Percentiles rank a stretch among this genome's conserved stretches.
Conservation (phyloP, 2,113 vertebrate species). For the Cettia cetti region DNA sequence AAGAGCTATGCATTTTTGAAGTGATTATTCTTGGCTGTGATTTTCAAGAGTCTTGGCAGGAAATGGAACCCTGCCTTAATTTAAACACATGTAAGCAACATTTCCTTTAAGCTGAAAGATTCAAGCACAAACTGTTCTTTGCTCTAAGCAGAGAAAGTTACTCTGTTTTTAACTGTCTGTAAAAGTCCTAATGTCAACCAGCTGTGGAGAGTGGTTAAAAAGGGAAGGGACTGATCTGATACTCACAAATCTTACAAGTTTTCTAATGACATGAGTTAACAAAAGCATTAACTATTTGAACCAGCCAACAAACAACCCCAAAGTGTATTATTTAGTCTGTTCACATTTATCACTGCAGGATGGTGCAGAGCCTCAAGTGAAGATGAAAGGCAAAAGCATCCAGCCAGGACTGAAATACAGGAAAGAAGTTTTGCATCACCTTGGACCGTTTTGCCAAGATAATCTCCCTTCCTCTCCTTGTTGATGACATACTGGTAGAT, state of each 20-base stretch:
- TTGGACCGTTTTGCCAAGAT: constrained; percentile 96
- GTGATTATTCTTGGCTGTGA: neutral
- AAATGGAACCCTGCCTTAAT: neutral
- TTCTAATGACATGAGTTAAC: neutral
- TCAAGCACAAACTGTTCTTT: constrained; percentile 7
- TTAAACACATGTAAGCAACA: neutral
- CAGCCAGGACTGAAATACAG: neutral
- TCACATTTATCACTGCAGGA: neutral
- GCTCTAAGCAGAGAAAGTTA: neutral
- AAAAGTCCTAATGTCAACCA: neutral
- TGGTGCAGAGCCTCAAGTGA: neutral
- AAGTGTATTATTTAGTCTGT: neutral
- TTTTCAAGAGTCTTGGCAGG: constrained; percentile 1
- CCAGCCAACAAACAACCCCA: neutral
- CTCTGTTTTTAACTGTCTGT: neutral
- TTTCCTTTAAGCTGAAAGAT: neutral
- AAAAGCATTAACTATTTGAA: neutral
- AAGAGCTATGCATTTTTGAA: neutral
- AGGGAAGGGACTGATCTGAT: neutral
- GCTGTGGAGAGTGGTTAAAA: neutral
- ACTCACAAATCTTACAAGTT: neutral
- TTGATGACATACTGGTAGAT: constrained; percentile 98
- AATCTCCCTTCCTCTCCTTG: constrained; percentile 94
- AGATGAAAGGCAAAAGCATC: neutral
- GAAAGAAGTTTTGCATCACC: constrained; percentile 69